These are phyloP conservation scores for Xylota sylvarum DNA, from an alignment of 2,888 invertebrate species.

Conservation along the genomic window DNA sequence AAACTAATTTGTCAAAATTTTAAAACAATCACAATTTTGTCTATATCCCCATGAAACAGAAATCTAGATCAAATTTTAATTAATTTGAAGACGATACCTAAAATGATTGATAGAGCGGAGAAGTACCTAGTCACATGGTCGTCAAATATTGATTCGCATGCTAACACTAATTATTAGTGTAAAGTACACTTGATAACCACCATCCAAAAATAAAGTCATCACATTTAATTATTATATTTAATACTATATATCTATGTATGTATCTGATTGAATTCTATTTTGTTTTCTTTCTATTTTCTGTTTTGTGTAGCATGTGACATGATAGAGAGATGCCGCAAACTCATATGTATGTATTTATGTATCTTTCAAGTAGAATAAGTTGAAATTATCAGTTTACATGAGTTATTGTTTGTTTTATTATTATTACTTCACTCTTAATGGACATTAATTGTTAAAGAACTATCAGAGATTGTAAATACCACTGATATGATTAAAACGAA, in stretches of 20 bases:
- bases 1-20: conserved; percentile 37
- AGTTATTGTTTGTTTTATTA: background rate
- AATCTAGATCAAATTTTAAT: conserved; percentile 46
- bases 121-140: conserved; percentile 53
- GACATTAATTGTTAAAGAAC: background rate
- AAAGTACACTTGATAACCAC: conserved; percentile 49
- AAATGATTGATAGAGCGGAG: conserved; percentile 49
- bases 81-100: conserved; percentile 27
- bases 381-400: conserved; percentile 13
- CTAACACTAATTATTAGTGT: conserved; percentile 48
- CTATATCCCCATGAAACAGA: conserved; percentile 3
- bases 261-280: conserved; percentile 7
- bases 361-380: background rate
- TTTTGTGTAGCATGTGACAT: conserved; percentile 17
- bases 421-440: conserved; percentile 15
- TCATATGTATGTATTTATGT: background rate
- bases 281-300: background rate
- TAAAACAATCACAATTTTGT: conserved; percentile 38
- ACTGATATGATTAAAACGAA: background rate
- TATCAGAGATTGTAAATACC: conserved; percentile 15
- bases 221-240: conserved; percentile 51
- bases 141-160: conserved; percentile 61
- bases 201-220: conserved; percentile 56
- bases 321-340: background rate
- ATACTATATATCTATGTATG: background rate